A percentile compares a stretch with the other conserved stretches of the same genome.
Conservation (phyloP, 2,113 vertebrate species). For the Myrmecophaga tridactyla region DNA sequence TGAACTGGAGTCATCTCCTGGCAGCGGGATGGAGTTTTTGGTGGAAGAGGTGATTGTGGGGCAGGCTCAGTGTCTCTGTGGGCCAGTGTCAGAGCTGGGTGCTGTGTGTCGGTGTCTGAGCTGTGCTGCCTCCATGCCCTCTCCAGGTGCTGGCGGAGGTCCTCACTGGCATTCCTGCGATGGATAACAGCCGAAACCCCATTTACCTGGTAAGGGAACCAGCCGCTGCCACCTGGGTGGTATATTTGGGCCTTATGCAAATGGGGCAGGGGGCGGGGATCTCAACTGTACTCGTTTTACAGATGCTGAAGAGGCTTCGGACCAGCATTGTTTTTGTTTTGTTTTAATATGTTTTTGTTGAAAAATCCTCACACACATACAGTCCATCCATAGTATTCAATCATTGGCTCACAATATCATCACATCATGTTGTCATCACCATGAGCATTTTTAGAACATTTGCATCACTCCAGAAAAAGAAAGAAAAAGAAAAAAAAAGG, state of each 20-base stretch:
- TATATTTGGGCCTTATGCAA: background rate
- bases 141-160: constrained; percentile 85
- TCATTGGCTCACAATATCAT: too few relatives aligned
- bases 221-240: background rate
- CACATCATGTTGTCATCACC: too few relatives aligned
- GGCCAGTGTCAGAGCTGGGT: background rate
- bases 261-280: background rate
- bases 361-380: too few relatives aligned
- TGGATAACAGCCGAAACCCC: constrained; percentile 80
- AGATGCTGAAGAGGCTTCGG: background rate
- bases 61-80: background rate
- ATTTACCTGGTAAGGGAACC: constrained; percentile 83
- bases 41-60: background rate
- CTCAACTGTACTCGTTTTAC: background rate
- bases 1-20: background rate
- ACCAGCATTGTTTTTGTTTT: too few relatives aligned
- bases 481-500: too few relatives aligned
- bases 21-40: background rate
- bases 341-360: too few relatives aligned
- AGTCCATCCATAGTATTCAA: too few relatives aligned
- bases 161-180: constrained; percentile 82
- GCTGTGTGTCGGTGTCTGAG: background rate
- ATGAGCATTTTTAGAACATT: too few relatives aligned
- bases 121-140: background rate
- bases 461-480: too few relatives aligned